Evolutionary conservation across 1,140 invertebrate genomes (phyloP).

Genomic region (Macrostomum lignano): DNA sequence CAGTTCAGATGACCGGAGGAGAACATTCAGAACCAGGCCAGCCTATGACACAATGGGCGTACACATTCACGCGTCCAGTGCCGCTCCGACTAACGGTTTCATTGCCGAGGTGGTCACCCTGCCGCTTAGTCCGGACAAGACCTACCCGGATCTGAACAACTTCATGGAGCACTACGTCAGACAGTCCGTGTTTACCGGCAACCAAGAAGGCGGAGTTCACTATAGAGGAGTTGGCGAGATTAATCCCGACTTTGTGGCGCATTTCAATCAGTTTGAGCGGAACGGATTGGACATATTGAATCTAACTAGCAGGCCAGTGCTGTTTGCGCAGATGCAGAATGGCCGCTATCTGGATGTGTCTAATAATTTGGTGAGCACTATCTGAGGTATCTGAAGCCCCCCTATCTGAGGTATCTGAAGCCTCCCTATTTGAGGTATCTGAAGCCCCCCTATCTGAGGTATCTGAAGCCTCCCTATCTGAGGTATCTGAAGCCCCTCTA

Average conservation of each 20-base stretch:
- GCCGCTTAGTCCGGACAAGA: slow-evolving; percentile 30
- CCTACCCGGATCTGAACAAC: background rate
- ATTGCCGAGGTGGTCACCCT: slow-evolving; percentile 81
- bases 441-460: too few relatives aligned
- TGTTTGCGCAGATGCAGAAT: slow-evolving; percentile 69
- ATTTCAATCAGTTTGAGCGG: slow-evolving; percentile 49
- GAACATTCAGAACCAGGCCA: slow-evolving; percentile 5
- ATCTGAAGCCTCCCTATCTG: too few relatives aligned
- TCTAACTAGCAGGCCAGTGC: slow-evolving; percentile 56
- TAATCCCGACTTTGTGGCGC: slow-evolving; percentile 61
- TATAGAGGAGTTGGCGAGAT: slow-evolving; percentile 59
- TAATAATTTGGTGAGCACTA: slow-evolving; percentile 14
- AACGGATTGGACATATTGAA: slow-evolving; percentile 80
- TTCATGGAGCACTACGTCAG: slow-evolving; percentile 54
- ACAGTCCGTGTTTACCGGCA: slow-evolving; percentile 47
- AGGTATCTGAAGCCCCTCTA: too few relatives aligned
- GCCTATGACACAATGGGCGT: slow-evolving; percentile 42
- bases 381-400: too few relatives aligned
- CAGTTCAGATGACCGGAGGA: background rate
- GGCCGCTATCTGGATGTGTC: slow-evolving; percentile 40
- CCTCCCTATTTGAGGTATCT: too few relatives aligned
- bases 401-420: too few relatives aligned
- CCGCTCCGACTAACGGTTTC: slow-evolving; percentile 67
- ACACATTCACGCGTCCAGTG: slow-evolving; percentile 68
- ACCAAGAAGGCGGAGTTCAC: slow-evolving; percentile 54